Base-by-base conservation (phyloP, 2,888 invertebrate species). In the Pristionchus arcanus region DNA sequence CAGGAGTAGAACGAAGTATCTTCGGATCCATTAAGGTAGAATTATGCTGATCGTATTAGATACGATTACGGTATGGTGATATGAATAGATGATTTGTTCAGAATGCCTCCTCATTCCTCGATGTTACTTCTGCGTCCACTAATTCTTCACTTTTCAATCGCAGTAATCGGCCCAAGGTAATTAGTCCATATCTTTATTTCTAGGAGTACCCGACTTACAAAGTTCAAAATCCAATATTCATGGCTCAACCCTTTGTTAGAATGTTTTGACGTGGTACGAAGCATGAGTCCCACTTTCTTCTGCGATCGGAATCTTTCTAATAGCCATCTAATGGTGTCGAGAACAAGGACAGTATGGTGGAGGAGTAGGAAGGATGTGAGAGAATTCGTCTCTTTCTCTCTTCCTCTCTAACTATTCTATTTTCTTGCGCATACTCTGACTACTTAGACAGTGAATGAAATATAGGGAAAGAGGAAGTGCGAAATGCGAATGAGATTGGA, bases 51-150 rank as follows among this genome's bases (percentile, higher is more conserved):
- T n/a, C 42, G 11, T 49, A 7, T 49, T 49, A 25, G 25, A 15
- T 68, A 68, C n/a, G 31, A n/a, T 16, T 68, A 68, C 68, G 68
- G 68, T 68, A 71, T 11, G 9, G 25, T 42, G 31, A 37, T 28
- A 28, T 25, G 31, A 34, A 31, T 31, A 34, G 34, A 2, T 4
- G 15, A 15, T 21, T 34, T 77, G 16, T 19, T 49, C 53, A 81
- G 81, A 81, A 81, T 21, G 42, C 81, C 81, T 81, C 81, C 34
- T 81, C 81, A 25, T 81, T 81, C 53, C 81, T 81, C 81, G 81
- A 81, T 42, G 42, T 81, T 4, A 81, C 81, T 2, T 81, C 49
- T 7, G 81, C 81, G 28, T 81, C 81, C 7, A 49, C 81, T 53
- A 81, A 25, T 25, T 71, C 68, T 34, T 74, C 74, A 2, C 19